Percentiles rank a stretch among this genome's conserved stretches.
phyloP scores from a whole-genome alignment of 2,113 vertebrate species.

The Chinchilla lanigera region DNA sequence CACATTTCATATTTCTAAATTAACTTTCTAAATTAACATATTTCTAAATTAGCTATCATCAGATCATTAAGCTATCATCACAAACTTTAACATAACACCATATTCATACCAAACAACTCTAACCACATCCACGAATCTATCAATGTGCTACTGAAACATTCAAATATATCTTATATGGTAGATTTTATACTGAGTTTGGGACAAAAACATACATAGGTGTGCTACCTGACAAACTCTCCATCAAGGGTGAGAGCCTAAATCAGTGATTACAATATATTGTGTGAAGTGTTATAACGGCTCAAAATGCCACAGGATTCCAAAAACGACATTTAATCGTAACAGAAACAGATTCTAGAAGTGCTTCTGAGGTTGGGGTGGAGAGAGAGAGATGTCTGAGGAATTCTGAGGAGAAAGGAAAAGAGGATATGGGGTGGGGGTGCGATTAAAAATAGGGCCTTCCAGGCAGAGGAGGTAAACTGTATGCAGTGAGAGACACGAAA shows the following conservation, averaged over 20 bases:
- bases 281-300: background rate
- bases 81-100: background rate
- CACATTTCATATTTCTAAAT: background rate
- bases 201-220: background rate
- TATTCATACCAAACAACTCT: background rate
- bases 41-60: background rate
- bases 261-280: background rate
- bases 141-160: background rate
- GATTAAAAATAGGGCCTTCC: background rate
- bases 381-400: background rate
- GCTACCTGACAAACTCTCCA: background rate
- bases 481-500: background rate
- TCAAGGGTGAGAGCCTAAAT: background rate
- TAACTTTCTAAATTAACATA: background rate
- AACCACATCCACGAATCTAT: background rate
- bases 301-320: background rate
- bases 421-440: background rate
- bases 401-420: background rate
- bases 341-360: background rate
- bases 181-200: background rate
- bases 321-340: background rate
- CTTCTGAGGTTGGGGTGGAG: background rate
- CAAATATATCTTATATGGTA: background rate
- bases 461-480: background rate
- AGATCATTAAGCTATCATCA: background rate